A percentile compares a stretch with the other conserved stretches of the same genome.
phyloP scores from a whole-genome alignment of 2,888 invertebrate species.

The Drosophila affinis region DNA sequence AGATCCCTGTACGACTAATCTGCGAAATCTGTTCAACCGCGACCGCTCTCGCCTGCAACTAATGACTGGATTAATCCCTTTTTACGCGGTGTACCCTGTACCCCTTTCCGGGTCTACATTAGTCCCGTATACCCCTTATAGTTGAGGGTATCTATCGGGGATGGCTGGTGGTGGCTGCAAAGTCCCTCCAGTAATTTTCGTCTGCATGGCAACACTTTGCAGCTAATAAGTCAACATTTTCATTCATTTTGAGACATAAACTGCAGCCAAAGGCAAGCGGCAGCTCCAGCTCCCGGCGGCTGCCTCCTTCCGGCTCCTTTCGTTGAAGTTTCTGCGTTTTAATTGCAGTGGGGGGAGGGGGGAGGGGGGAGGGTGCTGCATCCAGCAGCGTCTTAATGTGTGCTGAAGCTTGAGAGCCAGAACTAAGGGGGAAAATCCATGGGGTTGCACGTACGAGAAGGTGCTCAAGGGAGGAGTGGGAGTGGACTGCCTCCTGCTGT shows the following conservation, averaged over 20 bases:
- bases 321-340: constrained; percentile 67
- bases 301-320: constrained; percentile 1
- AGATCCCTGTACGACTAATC: constrained; percentile 27
- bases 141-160: background rate
- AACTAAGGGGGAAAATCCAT: constrained; percentile 2
- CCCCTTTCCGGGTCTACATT: constrained; percentile 21
- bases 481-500: no score
- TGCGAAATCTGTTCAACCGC: constrained; percentile 33
- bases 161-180: background rate
- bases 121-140: constrained; percentile 6
- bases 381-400: constrained; percentile 42
- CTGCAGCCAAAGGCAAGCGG: constrained; percentile 23
- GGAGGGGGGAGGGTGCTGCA: constrained; percentile 30
- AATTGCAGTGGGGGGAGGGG: constrained; percentile 46
- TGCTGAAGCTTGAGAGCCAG: constrained; percentile 28
- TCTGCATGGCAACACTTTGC: constrained; percentile 45
- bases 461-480: no score
- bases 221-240: constrained; percentile 71
- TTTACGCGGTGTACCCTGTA: no score
- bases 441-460: background rate
- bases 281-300: no score
- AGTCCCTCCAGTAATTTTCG: constrained; percentile 43
- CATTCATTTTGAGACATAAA: constrained; percentile 49
- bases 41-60: constrained; percentile 39
- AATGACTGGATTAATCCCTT: constrained; percentile 62